phyloP scores from a whole-genome alignment of 2,888 invertebrate species.

The Mythimna lalbum region DNA sequence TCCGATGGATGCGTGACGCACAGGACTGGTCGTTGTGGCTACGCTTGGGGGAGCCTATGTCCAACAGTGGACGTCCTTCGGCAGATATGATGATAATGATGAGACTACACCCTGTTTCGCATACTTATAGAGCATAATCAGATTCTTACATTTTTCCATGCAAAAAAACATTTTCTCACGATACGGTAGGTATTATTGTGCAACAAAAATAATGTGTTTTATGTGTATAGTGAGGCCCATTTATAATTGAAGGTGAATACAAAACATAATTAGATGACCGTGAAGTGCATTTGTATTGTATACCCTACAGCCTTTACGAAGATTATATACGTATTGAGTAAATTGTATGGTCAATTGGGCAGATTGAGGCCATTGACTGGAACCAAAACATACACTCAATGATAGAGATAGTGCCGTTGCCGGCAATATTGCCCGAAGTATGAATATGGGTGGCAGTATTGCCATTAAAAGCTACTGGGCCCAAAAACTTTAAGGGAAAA shows the following conservation, averaged over 20 bases:
- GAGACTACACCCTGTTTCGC: too few species aligned
- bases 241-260: slow-evolving; percentile 17
- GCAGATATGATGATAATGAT: too few species aligned
- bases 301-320: not conserved
- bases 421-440: too few species aligned
- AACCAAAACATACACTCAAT: not conserved
- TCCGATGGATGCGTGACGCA: too few species aligned
- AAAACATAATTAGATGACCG: slow-evolving; percentile 25
- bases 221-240: slow-evolving; percentile 7
- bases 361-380: slow-evolving; percentile 5
- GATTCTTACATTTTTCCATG: slow-evolving; percentile 3
- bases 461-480: too few species aligned
- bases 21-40: too few species aligned
- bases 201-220: slow-evolving; percentile 7
- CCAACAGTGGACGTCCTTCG: too few species aligned
- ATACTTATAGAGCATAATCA: slow-evolving; percentile 3
- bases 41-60: too few species aligned
- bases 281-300: slow-evolving; percentile 35
- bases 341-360: slow-evolving; percentile 17
- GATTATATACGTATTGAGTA: slow-evolving; percentile 1
- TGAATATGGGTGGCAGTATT: too few species aligned
- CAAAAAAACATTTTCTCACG: slow-evolving; percentile 44
- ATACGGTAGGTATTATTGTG: slow-evolving; percentile 16
- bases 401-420: too few species aligned
- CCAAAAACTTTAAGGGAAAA: too few species aligned